Evolutionary conservation across 1,140 invertebrate genomes (phyloP), one percentile per base, ranked within the genome.

Genomic region (Leptonema lineaticorne): DNA sequence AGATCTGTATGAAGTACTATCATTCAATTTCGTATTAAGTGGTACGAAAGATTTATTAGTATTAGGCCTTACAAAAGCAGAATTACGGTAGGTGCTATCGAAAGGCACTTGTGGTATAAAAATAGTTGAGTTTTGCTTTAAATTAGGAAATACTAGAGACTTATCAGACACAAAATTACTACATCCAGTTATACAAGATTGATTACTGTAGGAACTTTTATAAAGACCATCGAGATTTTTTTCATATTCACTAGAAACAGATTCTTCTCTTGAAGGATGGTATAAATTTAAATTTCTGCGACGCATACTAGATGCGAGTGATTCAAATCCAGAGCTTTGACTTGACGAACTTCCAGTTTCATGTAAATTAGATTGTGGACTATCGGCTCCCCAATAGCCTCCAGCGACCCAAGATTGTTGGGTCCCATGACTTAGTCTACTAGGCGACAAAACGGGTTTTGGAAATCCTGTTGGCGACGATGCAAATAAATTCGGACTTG

Each of bases 271-370:
- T 0, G 79, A 80, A 0, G 79, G 75, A 29, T 80, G 81, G 67
- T 79, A 79, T 11, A 80, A 82, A 53, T 80, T 79, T 1, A 78
- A 29, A 58, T 78, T 79, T 11, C 78, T 75, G 57, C 80, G 78
- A 53, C 76, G 79, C 69, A 78, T 74, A 66, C 80, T 81, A 0
- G 81, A 83, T 0, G 79, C 74, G 67, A 82, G 78, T 27, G 81
- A 83, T 69, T 83, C 81, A 64, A 83, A 83, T 8, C 81, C 81
- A n/a, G 81, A 83, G 70, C 81, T 83, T 68, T 83, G 81, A 69
- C 81, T 83, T 11, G 81, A 82, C 0, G 81, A 83, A 1, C 81
- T 76, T 69, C 81, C 82, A 0, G 77, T 79, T 64, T 80, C 76
- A 22, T 79, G 67, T 45, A 64, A 66, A 68, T 75, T 80, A 37